These are phyloP conservation scores for Campylomormyrus tamandua DNA, from an alignment of 2,113 vertebrate species.

Conservation along the genomic window DNA sequence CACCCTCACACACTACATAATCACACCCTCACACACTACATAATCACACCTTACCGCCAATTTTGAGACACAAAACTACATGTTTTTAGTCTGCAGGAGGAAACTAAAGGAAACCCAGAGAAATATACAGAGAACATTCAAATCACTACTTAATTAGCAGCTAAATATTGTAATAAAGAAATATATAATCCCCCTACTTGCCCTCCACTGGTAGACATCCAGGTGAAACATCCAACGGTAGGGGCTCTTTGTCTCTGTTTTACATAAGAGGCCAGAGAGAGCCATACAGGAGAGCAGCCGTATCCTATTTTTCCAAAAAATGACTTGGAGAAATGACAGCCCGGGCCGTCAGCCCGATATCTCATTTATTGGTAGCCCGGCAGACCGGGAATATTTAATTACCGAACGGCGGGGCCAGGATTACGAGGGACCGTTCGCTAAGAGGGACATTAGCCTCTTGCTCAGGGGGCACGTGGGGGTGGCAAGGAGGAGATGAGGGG, in stretches of 20 bases:
- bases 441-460: conserved; percentile 23
- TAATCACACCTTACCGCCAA: neutral
- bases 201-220: neutral
- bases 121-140: neutral
- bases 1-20: too few species aligned
- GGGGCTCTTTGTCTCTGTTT: neutral
- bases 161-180: neutral
- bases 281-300: neutral
- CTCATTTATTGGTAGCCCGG: conserved; percentile 17
- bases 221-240: neutral
- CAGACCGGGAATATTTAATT: conserved; percentile 30
- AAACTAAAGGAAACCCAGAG: neutral
- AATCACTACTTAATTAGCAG: neutral
- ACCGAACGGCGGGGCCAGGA: conserved; percentile 15
- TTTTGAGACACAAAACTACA: neutral
- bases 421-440: conserved; percentile 17
- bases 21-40: too few species aligned
- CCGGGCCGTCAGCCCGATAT: neutral
- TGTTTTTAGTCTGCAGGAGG: neutral
- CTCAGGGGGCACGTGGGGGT: conserved; percentile 6
- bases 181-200: neutral
- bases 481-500: neutral
- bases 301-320: neutral
- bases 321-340: neutral
- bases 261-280: neutral